Conservation (phyloP, 2,888 invertebrate genomes). For the Lamproptera curius region DNA sequence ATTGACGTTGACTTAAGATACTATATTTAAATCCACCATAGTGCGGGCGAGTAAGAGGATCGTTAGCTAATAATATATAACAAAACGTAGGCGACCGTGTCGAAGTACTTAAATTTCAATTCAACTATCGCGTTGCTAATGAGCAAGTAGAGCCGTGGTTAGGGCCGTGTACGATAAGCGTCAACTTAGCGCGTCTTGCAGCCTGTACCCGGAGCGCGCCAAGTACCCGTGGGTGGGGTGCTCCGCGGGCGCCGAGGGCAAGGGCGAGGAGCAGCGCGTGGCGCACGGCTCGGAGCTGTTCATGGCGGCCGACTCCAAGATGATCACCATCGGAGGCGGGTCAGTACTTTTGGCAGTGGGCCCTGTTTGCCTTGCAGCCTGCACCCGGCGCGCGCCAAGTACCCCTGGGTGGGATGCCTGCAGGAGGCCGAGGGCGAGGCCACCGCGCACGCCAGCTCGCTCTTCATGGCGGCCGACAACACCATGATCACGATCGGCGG, state of each 20-base stretch:
- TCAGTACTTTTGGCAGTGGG: conserved; percentile 72
- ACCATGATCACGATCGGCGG: conserved; percentile 96
- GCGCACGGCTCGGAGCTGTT: conserved; percentile 94
- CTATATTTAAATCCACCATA: no score
- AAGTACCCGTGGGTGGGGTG: conserved; percentile 97
- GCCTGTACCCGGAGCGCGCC: conserved; percentile 90
- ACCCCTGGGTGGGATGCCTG: conserved; percentile 94
- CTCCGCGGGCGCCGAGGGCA: conserved; percentile 57
- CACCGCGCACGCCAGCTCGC: conserved; percentile 85
- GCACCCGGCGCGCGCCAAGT: conserved; percentile 90
- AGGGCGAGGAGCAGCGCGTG: conserved; percentile 80
- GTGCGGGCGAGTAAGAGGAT: no score
- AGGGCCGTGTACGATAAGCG: background rate
- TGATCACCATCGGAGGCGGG: conserved; percentile 98
- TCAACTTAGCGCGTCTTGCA: conserved; percentile 38
- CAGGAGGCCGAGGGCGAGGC: conserved; percentile 74
- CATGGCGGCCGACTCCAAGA: conserved; percentile 96
- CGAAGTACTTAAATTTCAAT: no score
- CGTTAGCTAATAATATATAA: no score
- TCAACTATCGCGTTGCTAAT: no score
- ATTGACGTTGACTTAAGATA: no score
- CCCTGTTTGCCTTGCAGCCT: conserved; percentile 57
- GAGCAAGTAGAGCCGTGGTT: background rate
- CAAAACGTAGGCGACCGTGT: no score
- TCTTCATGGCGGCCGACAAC: conserved; percentile 96